Base-by-base conservation (phyloP, 2,797 vertebrate species). In the Acestrorhynchus altus region DNA sequence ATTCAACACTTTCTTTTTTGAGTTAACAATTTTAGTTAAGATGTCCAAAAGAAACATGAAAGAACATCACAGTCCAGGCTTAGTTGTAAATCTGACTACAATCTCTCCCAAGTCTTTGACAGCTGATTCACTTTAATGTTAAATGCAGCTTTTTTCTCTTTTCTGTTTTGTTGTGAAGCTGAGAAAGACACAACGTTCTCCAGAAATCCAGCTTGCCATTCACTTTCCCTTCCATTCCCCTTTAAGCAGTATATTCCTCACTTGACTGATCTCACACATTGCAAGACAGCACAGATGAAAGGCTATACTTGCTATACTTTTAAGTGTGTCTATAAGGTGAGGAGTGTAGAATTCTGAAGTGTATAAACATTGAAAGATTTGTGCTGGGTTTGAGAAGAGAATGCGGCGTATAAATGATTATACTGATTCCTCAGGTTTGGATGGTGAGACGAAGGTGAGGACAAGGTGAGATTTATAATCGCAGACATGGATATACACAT, bases 401-500 rank as follows among this genome's bases (percentile, higher is more conserved):
- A 76, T 76, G 64, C 68, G 20, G 52, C 44, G 47, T 80, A 40
- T 18, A 56, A 69, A 56, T 54, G 44, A 64, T 75, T 64, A 57
- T 4, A 10, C 9, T 46, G 60, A 75, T 66, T 81, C 72, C 78
- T 81, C 61, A 81, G 76, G 46, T 46, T 47, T 9, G 40, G 49
- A 75, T 64, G 40, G 31, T 59, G 51, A 51, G 72, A 78, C 10
- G 68, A 68, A 49, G 42, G 61, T 56, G 12, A 11, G 31, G 18
- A 22, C 59, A 56, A 40, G 52, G 47, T 9, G 20, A 7, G 71
- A 54, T 24, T 72, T 73, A 83, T 81, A 77, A 81, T 76, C 74
- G 69, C 76, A 60, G 18, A 59, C 47, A 31, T 66, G 54, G 60
- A 77, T 77, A 74, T 73, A 78, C 83, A 83, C 72, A 83, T 83